Percentiles rank a stretch among this genome's conserved stretches.
These are phyloP conservation scores for Phengaris alcon DNA, from an alignment of 2,888 invertebrate genomes.

Conservation along the genomic window DNA sequence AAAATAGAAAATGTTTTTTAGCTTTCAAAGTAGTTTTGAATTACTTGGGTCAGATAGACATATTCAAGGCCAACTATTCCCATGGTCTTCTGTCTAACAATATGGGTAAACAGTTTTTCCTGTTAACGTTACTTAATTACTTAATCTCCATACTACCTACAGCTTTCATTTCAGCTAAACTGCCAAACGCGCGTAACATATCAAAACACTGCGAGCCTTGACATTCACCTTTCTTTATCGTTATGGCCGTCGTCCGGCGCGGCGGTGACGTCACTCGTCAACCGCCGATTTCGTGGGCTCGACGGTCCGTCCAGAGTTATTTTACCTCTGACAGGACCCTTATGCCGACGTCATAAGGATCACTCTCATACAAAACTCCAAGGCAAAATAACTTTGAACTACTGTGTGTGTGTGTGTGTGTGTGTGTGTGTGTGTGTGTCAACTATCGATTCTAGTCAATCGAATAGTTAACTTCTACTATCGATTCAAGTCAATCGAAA, in stretches of 20 bases:
- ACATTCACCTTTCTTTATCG: slow-evolving; percentile 69
- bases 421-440: too few relatives aligned
- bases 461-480: not conserved
- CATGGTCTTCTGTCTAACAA: too few relatives aligned
- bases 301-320: too few relatives aligned
- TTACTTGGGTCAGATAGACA: too few relatives aligned
- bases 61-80: too few relatives aligned
- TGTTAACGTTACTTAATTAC: not conserved
- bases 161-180: slow-evolving; percentile 15
- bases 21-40: too few relatives aligned
- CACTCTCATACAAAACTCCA: too few relatives aligned
- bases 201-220: slow-evolving; percentile 54
- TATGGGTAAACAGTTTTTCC: not conserved
- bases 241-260: slow-evolving; percentile 60
- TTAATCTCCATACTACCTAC: not conserved
- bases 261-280: slow-evolving; percentile 50
- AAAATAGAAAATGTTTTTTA: too few relatives aligned
- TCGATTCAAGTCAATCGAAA: not conserved
- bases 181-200: slow-evolving; percentile 4
- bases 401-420: too few relatives aligned
- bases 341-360: too few relatives aligned
- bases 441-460: not conserved
- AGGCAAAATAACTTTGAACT: too few relatives aligned
- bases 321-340: too few relatives aligned
- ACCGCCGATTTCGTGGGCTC: slow-evolving; percentile 47